Evolutionary conservation across 1,140 invertebrate species (phyloP).

Genomic region (Procambarus clarkii): DNA sequence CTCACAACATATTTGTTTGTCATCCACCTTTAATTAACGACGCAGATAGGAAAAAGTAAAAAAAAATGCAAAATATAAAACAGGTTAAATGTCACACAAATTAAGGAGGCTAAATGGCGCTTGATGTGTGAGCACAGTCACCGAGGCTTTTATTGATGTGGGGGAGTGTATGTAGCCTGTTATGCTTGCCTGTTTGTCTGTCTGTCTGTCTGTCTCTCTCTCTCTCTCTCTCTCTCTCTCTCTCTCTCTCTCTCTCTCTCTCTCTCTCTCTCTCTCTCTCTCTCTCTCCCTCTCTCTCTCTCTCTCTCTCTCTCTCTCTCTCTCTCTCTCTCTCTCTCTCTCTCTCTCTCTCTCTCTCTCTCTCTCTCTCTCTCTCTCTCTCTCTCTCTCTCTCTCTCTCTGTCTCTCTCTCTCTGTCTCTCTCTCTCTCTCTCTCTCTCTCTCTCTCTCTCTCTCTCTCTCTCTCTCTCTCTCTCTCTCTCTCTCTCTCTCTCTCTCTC

Average conservation of each 20-base stretch:
- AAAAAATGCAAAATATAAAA: too few relatives aligned
- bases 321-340: neutral
- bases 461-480: neutral
- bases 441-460: neutral
- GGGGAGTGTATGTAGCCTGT: too few relatives aligned
- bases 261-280: neutral
- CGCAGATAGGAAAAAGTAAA: too few relatives aligned
- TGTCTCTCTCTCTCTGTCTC: neutral
- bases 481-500: neutral
- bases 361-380: neutral
- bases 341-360: neutral
- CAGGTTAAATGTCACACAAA: too few relatives aligned
- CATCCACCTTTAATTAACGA: too few relatives aligned
- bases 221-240: too few relatives aligned
- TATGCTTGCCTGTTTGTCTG: neutral
- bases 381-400: neutral
- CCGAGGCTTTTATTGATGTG: too few relatives aligned
- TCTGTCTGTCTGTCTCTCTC: neutral
- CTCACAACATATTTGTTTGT: too few relatives aligned
- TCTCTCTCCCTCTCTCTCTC: neutral
- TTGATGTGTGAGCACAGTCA: too few relatives aligned
- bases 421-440: neutral
- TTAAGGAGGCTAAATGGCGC: too few relatives aligned
- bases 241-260: neutral
- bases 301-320: neutral